Percentiles rank a stretch among this genome's conserved stretches.
Conservation (phyloP, 2,113 vertebrate genomes). For the Nycticorax nycticorax region DNA sequence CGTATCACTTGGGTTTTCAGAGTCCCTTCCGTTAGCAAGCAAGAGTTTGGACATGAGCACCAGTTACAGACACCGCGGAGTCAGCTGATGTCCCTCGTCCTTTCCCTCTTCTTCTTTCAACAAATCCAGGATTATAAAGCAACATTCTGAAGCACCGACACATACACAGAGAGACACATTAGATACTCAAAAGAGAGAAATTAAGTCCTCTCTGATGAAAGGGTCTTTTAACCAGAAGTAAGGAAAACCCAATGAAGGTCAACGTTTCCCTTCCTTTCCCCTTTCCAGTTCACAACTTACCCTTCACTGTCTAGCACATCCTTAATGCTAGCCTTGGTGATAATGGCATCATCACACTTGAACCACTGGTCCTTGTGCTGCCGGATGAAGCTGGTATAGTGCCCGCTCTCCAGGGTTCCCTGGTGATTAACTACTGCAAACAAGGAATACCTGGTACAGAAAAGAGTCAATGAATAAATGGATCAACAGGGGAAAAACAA, state of each 20-base stretch:
- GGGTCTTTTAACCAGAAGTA: not conserved
- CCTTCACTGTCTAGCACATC: conserved; percentile 99
- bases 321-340: conserved; percentile 99
- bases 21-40: not conserved
- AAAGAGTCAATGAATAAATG: not conserved
- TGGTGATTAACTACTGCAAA: conserved; percentile 99
- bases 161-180: not conserved
- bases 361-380: conserved; percentile 99
- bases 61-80: not conserved
- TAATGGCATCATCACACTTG: conserved; percentile 99
- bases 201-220: not conserved
- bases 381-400: conserved; percentile 99
- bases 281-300: conserved; percentile 71
- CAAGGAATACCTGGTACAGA: conserved; percentile 89
- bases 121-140: not conserved
- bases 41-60: not conserved
- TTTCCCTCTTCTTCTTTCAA: not conserved
- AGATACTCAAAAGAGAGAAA: not conserved
- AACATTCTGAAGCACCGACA: not conserved
- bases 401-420: conserved; percentile 97
- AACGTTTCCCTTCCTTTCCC: not conserved
- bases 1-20: not conserved
- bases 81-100: not conserved
- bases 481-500: not conserved
- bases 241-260: not conserved